These are phyloP conservation scores for Ceyx cyanopectus DNA, from an alignment of 2,113 vertebrate genomes.

Conservation along the genomic window DNA sequence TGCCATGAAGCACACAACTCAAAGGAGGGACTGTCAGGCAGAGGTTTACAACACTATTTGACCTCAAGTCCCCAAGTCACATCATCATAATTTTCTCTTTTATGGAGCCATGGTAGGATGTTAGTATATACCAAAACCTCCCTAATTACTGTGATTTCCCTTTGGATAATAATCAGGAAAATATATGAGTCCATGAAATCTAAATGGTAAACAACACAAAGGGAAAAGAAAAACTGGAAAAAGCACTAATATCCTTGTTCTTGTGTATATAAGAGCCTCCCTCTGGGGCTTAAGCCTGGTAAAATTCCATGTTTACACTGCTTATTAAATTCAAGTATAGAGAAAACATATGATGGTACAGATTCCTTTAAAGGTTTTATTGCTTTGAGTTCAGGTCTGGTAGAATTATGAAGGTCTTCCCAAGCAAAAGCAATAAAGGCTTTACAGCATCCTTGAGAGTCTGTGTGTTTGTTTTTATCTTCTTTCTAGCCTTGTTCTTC, in stretches of 20 bases:
- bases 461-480: constrained; percentile 45
- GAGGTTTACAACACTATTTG: not conserved
- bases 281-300: constrained; percentile 9
- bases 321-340: constrained; percentile 52
- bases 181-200: not conserved
- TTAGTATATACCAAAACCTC: not conserved
- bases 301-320: constrained; percentile 57
- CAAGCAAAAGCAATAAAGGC: constrained; percentile 57
- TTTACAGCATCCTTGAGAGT: constrained; percentile 51
- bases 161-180: constrained; percentile 38
- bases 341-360: constrained; percentile 8
- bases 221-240: not conserved
- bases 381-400: constrained; percentile 39
- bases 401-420: constrained; percentile 47
- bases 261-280: constrained; percentile 8
- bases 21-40: not conserved
- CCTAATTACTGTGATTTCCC: constrained; percentile 33
- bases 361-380: constrained; percentile 63
- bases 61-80: not conserved
- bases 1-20: not conserved
- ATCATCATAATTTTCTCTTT: not conserved
- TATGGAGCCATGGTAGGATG: not conserved
- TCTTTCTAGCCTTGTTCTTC: not conserved
- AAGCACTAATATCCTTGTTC: not conserved
- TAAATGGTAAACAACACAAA: constrained; percentile 27